These are phyloP conservation scores for Ethmia dodecea DNA, from an alignment of 2,888 invertebrate genomes.

Conservation along the genomic window DNA sequence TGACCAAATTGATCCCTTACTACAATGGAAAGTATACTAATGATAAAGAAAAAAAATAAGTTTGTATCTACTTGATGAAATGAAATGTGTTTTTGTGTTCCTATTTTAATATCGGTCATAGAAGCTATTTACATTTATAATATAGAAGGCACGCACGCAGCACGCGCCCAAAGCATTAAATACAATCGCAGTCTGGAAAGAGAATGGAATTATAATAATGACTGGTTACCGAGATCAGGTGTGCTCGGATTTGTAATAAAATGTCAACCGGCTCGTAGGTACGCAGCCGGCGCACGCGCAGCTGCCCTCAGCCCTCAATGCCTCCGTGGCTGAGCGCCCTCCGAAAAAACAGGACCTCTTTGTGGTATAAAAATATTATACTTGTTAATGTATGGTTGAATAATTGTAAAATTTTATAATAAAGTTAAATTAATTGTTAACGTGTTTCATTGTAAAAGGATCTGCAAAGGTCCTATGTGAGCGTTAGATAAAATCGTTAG, in stretches of 20 bases:
- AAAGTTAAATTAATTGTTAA: constrained; percentile 10
- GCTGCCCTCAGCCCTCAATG: constrained; percentile 51
- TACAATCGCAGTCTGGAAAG: constrained; percentile 40
- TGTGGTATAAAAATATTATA: constrained; percentile 36
- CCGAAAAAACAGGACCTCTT: constrained; percentile 54
- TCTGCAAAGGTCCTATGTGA: too few relatives aligned
- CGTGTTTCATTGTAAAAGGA: too few relatives aligned
- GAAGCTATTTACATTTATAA: constrained; percentile 23
- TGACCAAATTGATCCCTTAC: constrained; percentile 83
- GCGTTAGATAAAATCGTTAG: too few relatives aligned
- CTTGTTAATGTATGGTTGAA: constrained; percentile 23
- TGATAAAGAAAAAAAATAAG: constrained; percentile 16
- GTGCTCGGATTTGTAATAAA: constrained; percentile 67
- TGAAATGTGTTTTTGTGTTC: too few relatives aligned
- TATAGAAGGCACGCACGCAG: constrained; percentile 24
- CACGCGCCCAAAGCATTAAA: constrained; percentile 46
- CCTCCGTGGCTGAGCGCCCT: constrained; percentile 50
- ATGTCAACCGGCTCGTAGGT: constrained; percentile 62
- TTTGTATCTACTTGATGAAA: neutral
- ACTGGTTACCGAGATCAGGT: constrained; percentile 66
- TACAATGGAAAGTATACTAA: constrained; percentile 81
- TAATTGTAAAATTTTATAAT: constrained; percentile 14
- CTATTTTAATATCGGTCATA: constrained; percentile 13
- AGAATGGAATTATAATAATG: constrained; percentile 60
- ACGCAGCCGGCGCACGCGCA: constrained; percentile 62